phyloP scores from a whole-genome alignment of 2,888 invertebrate genomes.

The Allygus modestus region DNA sequence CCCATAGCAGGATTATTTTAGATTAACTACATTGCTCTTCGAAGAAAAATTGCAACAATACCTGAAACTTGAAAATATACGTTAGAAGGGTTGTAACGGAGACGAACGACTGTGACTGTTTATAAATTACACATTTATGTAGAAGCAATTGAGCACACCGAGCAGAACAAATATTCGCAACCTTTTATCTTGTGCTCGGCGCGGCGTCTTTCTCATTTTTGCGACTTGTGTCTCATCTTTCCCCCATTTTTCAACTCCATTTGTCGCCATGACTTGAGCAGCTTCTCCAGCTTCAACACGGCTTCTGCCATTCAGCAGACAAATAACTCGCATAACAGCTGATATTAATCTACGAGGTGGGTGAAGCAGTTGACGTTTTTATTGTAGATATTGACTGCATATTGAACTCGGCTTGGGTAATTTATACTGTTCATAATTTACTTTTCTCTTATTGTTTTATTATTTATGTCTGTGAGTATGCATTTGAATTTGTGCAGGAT shows the following conservation, averaged over 20 bases:
- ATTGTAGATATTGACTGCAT: neutral
- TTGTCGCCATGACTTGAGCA: constrained; percentile 41
- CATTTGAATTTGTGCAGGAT: too few species aligned
- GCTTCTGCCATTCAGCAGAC: constrained; percentile 52
- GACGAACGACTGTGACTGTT: constrained; percentile 24
- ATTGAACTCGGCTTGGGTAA: neutral
- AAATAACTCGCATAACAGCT: constrained; percentile 24
- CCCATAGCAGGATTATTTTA: too few species aligned
- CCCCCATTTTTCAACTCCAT: constrained; percentile 53
- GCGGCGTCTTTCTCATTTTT: constrained; percentile 47
- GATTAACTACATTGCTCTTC: neutral
- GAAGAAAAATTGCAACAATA: neutral
- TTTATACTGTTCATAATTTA: too few species aligned
- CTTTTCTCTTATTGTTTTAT: too few species aligned
- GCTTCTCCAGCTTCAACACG: constrained; percentile 44
- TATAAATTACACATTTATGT: constrained; percentile 55
- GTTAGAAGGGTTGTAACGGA: constrained; percentile 23
- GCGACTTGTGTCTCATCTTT: constrained; percentile 57
- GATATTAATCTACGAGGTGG: constrained; percentile 10
- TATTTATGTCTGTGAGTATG: too few species aligned
- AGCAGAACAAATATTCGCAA: constrained; percentile 50
- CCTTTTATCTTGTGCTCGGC: constrained; percentile 45
- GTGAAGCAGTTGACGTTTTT: neutral
- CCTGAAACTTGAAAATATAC: constrained; percentile 9
- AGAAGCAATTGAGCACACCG: constrained; percentile 45